Base-by-base conservation (phyloP, 1,140 invertebrate genomes). In the Drosophila rufa region DNA sequence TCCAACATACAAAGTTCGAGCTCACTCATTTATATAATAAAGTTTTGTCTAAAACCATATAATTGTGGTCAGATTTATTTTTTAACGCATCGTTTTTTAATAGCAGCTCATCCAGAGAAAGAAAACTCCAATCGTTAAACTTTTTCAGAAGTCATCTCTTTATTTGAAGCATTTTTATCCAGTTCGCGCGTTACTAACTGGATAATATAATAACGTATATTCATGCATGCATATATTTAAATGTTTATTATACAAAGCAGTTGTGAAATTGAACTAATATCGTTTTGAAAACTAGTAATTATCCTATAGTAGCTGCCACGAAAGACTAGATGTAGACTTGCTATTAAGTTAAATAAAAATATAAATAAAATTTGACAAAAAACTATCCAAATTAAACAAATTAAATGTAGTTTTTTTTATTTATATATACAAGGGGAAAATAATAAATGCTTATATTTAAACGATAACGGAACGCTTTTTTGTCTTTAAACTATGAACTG, bases 71-170 rank as follows among this genome's bases (percentile, higher is more conserved):
- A 19, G 5, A 19, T 19, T 36, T 19, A 33, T 19, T 14, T 9
- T 3, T 36, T 11, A 12, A 51, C 2, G 9, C 0, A 50, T n/a
- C 4, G 33, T 11, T 36, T 36, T 36, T 15, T 5, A 2, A 7
- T 47, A 3, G 1, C 11, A 22, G 19, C 11, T 14, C 19, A 4
- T 3, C 48, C 7, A 8, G 2, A 12, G 27, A 51, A 51, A 0
- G 0, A 33, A 51, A 53, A 53, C 30, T 3, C n/a, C 11, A 36
- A 19, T 7, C 19, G n/a, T 4, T 55, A 4, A 55, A 55, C 51
- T 55, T 55, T 55, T 55, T 55, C 51, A 55, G 51, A 55, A 55
- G 51, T 38, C 51, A 55, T 55, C 51, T 55, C 33, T 55, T 55
- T 55, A 55, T 38, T 55, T 38, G 19, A 38, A 38, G 33, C 51